Conservation (phyloP, 2,113 vertebrate genomes). For the pig (Sus scrofa) region T2T-Sscrofa CM000816.6:17882001-17882500, state of each 20-base stretch:
- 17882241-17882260: neutral
- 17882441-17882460: neutral
- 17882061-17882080: neutral
- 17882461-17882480: neutral
- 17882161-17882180: neutral
- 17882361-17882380: fast-evolving
- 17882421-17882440: neutral
- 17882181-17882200: neutral
- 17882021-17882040: neutral
- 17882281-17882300: neutral
- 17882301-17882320: neutral
- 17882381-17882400: too few relatives aligned
- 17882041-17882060: neutral
- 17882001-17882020: neutral
- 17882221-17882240: neutral
- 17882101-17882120: neutral
- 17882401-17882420: too few relatives aligned
- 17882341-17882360: neutral
- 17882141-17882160: too few relatives aligned
- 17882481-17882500: neutral
- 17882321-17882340: neutral
- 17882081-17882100: neutral
- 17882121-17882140: neutral
- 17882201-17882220: neutral
- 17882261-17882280: too few relatives aligned